These are phyloP conservation scores for Menidia beryllina DNA, from an alignment of 2,113 vertebrate genomes.

Conservation along the genomic window DNA sequence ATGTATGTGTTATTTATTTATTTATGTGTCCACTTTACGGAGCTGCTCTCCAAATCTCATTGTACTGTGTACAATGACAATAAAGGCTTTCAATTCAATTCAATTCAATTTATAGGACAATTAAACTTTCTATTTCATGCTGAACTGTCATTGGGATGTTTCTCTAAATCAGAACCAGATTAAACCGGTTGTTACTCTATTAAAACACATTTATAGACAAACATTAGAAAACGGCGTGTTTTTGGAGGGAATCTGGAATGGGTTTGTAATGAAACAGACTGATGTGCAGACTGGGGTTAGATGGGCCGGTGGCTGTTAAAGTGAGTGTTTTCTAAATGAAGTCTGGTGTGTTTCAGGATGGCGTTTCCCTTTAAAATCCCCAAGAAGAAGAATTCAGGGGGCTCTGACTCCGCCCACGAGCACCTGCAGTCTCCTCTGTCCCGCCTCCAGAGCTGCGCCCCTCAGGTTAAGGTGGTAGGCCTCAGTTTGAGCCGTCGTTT, in stretches of 20 bases:
- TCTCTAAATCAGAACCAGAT: not conserved
- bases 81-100: not conserved
- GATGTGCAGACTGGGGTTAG: not conserved
- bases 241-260: not conserved
- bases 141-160: too few relatives aligned
- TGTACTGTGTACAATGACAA: too few relatives aligned
- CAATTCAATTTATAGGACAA: too few relatives aligned
- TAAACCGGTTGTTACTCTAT: not conserved
- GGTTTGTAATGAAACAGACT: fast-evolving
- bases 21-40: too few relatives aligned
- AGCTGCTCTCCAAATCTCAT: too few relatives aligned
- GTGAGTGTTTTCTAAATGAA: not conserved
- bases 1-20: too few relatives aligned
- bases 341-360: constrained; percentile 48
- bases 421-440: constrained; percentile 71
- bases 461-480: constrained; percentile 40
- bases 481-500: too few relatives aligned
- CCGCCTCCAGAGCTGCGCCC: constrained; percentile 48
- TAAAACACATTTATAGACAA: not conserved
- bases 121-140: not conserved
- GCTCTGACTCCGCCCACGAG: constrained; percentile 30
- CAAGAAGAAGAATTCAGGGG: constrained; percentile 59
- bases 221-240: not conserved
- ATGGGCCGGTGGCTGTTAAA: not conserved
- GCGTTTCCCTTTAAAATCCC: constrained; percentile 69